Conservation (phyloP, 2,797 vertebrate genomes). For the Neosalanx taihuensis region DNA sequence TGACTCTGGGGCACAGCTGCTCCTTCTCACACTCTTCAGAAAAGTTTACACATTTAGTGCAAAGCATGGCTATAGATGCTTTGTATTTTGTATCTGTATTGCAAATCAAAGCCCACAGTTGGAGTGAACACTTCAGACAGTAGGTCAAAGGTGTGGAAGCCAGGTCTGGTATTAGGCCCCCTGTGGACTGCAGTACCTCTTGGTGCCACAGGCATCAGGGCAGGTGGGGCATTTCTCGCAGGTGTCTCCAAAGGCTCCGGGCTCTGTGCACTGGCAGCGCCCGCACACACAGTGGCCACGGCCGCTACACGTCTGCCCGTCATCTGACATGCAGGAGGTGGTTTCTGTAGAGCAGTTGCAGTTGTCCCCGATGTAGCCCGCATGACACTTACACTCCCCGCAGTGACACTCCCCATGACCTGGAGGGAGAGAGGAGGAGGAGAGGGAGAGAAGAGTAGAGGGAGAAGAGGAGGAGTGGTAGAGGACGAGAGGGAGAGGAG, state of each 20-base stretch:
- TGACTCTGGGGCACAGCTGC: not conserved
- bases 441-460: not conserved
- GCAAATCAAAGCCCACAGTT: too few species aligned
- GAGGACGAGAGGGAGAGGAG: not conserved
- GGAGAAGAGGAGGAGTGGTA: not conserved
- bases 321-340: constrained; percentile 75
- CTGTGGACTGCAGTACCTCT: constrained; percentile 74
- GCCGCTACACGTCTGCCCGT: constrained; percentile 89
- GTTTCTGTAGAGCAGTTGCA: constrained; percentile 92
- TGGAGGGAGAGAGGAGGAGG: constrained; percentile 46
- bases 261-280: constrained; percentile 87
- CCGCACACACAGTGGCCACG: constrained; percentile 87
- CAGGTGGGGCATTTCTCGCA: constrained; percentile 98
- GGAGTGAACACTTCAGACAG: not conserved
- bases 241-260: constrained; percentile 88
- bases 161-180: not conserved
- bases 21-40: not conserved
- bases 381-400: constrained; percentile 92
- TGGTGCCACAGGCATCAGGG: constrained; percentile 88
- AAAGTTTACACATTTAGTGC: too few species aligned
- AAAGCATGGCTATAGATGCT: too few species aligned
- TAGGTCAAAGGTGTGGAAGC: not conserved
- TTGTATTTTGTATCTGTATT: too few species aligned
- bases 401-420: constrained; percentile 95
- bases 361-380: constrained; percentile 88